phyloP scores from a whole-genome alignment of 2,888 invertebrate genomes.

The Lordiphosa fenestrarum region DNA sequence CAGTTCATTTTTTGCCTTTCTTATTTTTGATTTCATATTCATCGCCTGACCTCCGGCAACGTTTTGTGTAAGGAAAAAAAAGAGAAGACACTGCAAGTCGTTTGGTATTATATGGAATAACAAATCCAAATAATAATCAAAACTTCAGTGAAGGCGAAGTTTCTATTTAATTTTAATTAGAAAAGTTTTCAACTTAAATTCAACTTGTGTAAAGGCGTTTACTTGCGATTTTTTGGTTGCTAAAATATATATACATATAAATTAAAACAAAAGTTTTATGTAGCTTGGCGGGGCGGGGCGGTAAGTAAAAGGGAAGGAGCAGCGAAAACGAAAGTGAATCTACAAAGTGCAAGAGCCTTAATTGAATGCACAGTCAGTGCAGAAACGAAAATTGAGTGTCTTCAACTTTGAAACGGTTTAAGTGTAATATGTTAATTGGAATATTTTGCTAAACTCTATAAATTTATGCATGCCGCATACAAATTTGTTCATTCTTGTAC shows the following conservation, averaged over 20 bases:
- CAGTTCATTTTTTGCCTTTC: slow-evolving; percentile 8
- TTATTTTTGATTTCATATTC: slow-evolving; percentile 11
- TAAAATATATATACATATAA: slow-evolving; percentile 22
- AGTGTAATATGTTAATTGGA: too few relatives aligned
- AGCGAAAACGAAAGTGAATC: slow-evolving; percentile 10
- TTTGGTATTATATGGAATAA: slow-evolving; percentile 13
- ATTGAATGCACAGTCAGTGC: slow-evolving; percentile 17
- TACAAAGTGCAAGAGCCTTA: slow-evolving; percentile 13
- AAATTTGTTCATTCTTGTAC: too few relatives aligned
- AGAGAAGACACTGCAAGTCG: not conserved
- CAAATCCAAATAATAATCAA: slow-evolving; percentile 65
- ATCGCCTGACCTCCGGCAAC: slow-evolving; percentile 24
- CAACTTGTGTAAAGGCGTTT: slow-evolving; percentile 47
- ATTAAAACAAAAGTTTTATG: slow-evolving; percentile 45
- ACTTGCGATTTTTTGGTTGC: slow-evolving; percentile 34
- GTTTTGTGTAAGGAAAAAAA: slow-evolving; percentile 15
- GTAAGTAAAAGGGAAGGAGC: slow-evolving; percentile 12
- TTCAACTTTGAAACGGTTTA: too few relatives aligned
- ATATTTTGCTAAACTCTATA: too few relatives aligned
- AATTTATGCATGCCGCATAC: too few relatives aligned
- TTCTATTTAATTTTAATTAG: slow-evolving; percentile 72
- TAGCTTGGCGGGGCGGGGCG: slow-evolving; percentile 12
- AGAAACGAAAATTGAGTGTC: slow-evolving; percentile 11
- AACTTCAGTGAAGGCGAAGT: slow-evolving; percentile 53
- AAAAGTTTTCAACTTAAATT: slow-evolving; percentile 69